Evolutionary conservation across 2,888 invertebrate species (phyloP).

Genomic region (Leistus spinibarbis): DNA sequence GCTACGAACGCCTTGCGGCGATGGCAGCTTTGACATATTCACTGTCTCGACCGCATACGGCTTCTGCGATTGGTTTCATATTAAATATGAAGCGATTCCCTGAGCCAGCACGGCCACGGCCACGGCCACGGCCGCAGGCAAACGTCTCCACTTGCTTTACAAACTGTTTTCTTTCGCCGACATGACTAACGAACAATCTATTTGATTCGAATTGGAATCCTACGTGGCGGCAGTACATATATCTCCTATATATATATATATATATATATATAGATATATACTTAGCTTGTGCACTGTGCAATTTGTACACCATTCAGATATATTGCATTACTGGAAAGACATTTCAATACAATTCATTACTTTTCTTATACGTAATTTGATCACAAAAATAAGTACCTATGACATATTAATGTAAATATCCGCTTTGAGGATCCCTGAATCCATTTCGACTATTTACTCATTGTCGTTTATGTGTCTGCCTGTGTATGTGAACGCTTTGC

Average conservation of each 20-base stretch:
- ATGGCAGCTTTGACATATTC: constrained; percentile 42
- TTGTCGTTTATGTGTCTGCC: no score
- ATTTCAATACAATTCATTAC: no score
- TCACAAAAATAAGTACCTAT: no score
- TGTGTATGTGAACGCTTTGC: no score
- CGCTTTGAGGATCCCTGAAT: no score
- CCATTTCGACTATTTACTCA: no score
- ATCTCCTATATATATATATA: neutral
- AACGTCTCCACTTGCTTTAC: neutral
- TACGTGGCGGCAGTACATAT: neutral
- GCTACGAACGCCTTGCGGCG: neutral
- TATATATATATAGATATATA: neutral
- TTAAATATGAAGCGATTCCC: constrained; percentile 45
- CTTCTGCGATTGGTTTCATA: constrained; percentile 47
- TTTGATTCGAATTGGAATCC: neutral
- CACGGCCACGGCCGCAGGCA: constrained; percentile 18
- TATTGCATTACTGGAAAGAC: no score
- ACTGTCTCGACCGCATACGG: constrained; percentile 42
- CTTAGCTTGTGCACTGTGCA: no score
- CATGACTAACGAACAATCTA: neutral
- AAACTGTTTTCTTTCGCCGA: neutral
- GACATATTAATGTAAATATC: no score
- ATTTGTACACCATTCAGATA: no score
- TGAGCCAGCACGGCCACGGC: neutral
- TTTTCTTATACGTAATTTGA: no score